Evolutionary conservation across 2,888 invertebrate genomes (phyloP).

Genomic region (Apamea epomidion): DNA sequence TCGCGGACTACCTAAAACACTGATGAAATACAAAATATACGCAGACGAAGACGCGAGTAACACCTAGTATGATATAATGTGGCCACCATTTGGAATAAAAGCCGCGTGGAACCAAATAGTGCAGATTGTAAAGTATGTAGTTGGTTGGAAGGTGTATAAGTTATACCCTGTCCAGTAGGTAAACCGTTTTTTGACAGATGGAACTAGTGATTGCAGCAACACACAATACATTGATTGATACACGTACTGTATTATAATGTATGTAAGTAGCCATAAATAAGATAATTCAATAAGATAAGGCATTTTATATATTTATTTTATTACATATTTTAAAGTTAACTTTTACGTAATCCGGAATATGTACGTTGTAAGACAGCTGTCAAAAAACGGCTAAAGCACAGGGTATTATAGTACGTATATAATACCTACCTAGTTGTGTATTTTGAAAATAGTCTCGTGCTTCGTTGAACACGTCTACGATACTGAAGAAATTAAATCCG

Average conservation of each 20-base stretch:
- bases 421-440: not conserved
- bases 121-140: too few species aligned
- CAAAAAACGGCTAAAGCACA: too few species aligned
- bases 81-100: not conserved
- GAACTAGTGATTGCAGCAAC: too few species aligned
- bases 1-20: not conserved
- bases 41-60: not conserved
- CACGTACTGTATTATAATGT: too few species aligned
- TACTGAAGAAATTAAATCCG: not conserved
- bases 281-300: too few species aligned
- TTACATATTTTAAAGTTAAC: too few species aligned
- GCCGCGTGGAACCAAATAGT: not conserved
- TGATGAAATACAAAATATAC: not conserved
- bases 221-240: too few species aligned
- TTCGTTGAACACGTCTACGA: not conserved
- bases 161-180: not conserved
- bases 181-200: too few species aligned
- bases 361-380: too few species aligned
- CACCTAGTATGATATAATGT: not conserved
- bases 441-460: not conserved
- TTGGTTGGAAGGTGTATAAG: not conserved
- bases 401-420: not conserved
- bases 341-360: too few species aligned
- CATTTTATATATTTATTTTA: too few species aligned
- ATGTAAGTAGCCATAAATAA: too few species aligned